phyloP scores from a whole-genome alignment of 2,888 invertebrate genomes.

The Dolichopus griseipennis region DNA sequence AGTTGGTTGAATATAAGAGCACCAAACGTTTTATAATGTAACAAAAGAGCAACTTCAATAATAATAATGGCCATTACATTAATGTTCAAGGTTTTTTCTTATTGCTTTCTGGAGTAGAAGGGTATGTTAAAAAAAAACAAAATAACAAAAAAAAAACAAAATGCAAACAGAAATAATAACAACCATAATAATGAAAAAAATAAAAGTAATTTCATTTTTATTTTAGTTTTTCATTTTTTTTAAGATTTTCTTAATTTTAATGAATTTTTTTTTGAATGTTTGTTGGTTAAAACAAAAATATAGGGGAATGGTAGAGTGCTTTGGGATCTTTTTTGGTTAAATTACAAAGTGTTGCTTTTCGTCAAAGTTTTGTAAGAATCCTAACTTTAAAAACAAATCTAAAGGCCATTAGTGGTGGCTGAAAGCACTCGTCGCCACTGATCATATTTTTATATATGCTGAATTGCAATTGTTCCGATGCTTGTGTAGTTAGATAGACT shows the following conservation, averaged over 20 bases:
- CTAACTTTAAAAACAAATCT: too few species aligned
- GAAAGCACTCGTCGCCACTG: too few species aligned
- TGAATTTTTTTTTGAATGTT: too few species aligned
- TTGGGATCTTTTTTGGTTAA: too few species aligned
- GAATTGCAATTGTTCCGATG: too few species aligned
- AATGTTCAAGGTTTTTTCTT: neutral
- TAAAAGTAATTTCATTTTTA: neutral
- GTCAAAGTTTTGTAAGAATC: too few species aligned
- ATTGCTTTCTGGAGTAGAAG: neutral
- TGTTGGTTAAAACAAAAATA: too few species aligned
- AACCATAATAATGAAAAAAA: neutral
- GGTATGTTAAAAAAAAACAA: neutral
- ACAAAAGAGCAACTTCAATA: neutral
- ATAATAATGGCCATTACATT: constrained; percentile 6
- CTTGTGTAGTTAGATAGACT: too few species aligned
- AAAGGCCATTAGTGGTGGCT: too few species aligned
- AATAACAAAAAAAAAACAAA: neutral
- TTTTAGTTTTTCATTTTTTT: neutral
- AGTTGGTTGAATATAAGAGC: neutral
- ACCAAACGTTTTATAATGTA: constrained; percentile 1
- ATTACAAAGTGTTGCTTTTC: too few species aligned
- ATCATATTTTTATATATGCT: too few species aligned
- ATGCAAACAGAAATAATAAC: neutral
- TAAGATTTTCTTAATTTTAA: neutral
- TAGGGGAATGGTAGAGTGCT: too few species aligned